Evolutionary conservation across 2,888 invertebrate genomes (phyloP).

Genomic region (Sipha maydis): DNA sequence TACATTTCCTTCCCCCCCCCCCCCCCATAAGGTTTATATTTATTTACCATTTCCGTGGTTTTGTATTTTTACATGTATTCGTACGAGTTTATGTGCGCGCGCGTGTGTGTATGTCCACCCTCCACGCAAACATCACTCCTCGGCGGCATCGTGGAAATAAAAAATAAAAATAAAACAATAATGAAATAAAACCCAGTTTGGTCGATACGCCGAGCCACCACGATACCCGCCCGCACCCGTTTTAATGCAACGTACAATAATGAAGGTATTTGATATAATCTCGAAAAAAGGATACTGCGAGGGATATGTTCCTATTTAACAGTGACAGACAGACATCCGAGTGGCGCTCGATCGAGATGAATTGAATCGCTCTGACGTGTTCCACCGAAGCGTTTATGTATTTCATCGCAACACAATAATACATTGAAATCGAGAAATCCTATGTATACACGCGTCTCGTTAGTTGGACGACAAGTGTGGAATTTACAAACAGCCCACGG

Average conservation of each 20-base stretch:
- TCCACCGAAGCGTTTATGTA: too few species aligned
- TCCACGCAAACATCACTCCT: not conserved
- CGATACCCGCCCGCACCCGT: not conserved
- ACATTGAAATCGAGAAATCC: not conserved
- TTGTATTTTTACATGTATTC: not conserved
- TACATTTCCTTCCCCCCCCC: not conserved
- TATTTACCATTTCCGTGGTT: constrained; percentile 17
- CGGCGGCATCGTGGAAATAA: not conserved
- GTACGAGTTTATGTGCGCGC: not conserved
- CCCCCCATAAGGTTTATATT: not conserved
- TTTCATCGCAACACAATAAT: not conserved
- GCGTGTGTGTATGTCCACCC: constrained; percentile 9
- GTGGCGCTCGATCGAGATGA: not conserved
- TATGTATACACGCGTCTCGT: not conserved
- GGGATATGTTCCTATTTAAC: not conserved
- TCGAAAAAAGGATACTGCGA: not conserved
- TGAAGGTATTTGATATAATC: not conserved
- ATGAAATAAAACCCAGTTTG: constrained; percentile 5
- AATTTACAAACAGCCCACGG: not conserved
- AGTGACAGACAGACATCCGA: not conserved
- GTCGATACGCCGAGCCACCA: constrained; percentile 1
- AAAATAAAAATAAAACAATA: not conserved
- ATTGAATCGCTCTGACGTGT: not conserved
- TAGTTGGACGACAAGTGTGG: not conserved
- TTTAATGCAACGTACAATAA: not conserved